Evolutionary conservation across 2,797 vertebrate genomes (phyloP), one percentile per base, ranked within the genome.

Genomic region (Dendrocincla fuliginosa): DNA sequence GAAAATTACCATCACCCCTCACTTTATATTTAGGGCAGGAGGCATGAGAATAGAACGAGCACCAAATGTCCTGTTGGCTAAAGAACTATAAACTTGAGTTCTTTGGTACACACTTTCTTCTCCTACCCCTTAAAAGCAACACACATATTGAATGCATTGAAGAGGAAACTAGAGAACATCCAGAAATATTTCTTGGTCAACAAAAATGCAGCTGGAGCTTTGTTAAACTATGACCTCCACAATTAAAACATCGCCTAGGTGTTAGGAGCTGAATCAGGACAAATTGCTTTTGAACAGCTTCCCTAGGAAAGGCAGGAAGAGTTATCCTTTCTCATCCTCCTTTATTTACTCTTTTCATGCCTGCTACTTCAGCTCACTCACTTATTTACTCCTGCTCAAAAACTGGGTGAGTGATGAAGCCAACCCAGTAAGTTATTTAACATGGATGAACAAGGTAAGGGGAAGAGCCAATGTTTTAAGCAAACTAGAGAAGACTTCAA

Each of bases 21-120:
- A 69, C 33, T 93, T 82, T 50, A 65, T 75, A 93, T 87, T 93
- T 90, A 92, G 78, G 63, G 37, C 39, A 81, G 37, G 22, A 84
- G 55, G 69, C n/a, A 39, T 10, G 35, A 87, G n/a, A 93, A 68
- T 22, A 78, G 28, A 89, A 71, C 5, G 16, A 92, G 70, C 16
- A 50, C 18, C 69, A 84, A 64, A 67, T 10, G 39, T 47, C 49
- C 49, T n/a, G 10, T 9, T 55, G 18, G 39, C 71, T 86, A 69
- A 90, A 86, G 32, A 37, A 81, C 81, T 37, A 74, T 5, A 63
- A 79, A 68, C 14, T 42, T 13, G 16, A 84, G 23, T 49, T 49
- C 20, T 68, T 84, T 61, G 32, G 49, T 69, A 77, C 33, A 55
- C 7, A 16, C 32, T 68, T 92, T 89, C 24, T 80, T 52, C 44